Evolutionary conservation across 2,888 invertebrate genomes (phyloP), one percentile per base, ranked within the genome.

Genomic region (Chrysolina americana): DNA sequence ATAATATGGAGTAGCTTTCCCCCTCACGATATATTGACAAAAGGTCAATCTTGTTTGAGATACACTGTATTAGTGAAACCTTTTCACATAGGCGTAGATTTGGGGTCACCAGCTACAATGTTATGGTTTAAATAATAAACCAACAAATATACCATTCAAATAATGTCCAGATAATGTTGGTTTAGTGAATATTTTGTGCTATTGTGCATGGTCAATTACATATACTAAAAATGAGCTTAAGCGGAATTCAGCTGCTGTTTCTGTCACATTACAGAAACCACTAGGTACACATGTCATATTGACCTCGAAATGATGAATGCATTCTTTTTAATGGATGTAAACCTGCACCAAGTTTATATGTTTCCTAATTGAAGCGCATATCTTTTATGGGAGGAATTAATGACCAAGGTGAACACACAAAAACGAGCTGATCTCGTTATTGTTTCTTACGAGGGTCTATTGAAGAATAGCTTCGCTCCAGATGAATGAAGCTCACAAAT

Each of bases 261-360:
- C 62, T 66, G 74, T 81, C 81, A 79, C 80, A 81, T 81, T 81
- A 81, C 81, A 79, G 76, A 77, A 79, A 78, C 80, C 80, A 77
- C 80, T 79, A n/a, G n/a, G n/a, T n/a, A 80, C 73, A 77, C 80
- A 73, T 79, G 81, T 81, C 80, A 80, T 72, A 81, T 79, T 79
- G 75, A 74, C 77, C 76, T 70, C 77, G 76, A 76, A 79, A 80
- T 81, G 81, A 81, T 81, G 78, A 77, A 81, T 81, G 80, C 71
- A 71, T 76, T 75, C 71, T 72, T 76, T 80, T 81, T 79, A 79
- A 50, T 50, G 50, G 19, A 19, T 50, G 50, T 10, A 50, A 50
- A 74, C 77, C 78, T 79, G 80, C 77, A 77, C 74, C 77, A 69
- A 77, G 77, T 78, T 81, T 76, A 79, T 79, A 78, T 77, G 76